Evolutionary conservation across 2,888 invertebrate genomes (phyloP).

Genomic region (Napeogenes sylphis): DNA sequence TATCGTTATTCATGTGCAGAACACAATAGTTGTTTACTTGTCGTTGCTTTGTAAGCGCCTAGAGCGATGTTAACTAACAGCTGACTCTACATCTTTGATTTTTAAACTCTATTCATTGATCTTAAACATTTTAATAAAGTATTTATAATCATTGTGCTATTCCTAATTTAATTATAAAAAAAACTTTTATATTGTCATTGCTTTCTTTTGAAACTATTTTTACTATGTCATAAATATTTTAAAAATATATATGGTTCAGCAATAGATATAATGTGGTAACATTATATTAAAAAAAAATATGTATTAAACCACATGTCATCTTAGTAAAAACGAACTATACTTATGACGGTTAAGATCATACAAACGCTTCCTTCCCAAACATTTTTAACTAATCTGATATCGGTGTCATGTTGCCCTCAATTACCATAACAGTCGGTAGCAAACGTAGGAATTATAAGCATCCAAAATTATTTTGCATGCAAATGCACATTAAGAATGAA

Average conservation of each 20-base stretch:
- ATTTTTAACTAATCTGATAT: slow-evolving; percentile 66
- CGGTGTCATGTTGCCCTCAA: slow-evolving; percentile 70
- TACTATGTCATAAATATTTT: no score
- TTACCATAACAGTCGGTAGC: slow-evolving; percentile 69
- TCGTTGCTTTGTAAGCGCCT: slow-evolving; percentile 58
- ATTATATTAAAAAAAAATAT: no score
- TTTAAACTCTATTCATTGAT: not conserved
- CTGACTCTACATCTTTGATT: slow-evolving; percentile 41
- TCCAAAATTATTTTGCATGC: slow-evolving; percentile 59
- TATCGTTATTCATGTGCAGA: slow-evolving; percentile 65
- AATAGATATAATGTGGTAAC: no score
- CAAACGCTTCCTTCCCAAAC: slow-evolving; percentile 48
- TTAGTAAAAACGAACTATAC: no score
- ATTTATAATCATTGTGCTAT: not conserved
- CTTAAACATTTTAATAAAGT: not conserved
- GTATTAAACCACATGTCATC: no score
- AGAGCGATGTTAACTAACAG: slow-evolving; percentile 61
- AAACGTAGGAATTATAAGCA: slow-evolving; percentile 56
- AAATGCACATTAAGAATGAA: slow-evolving; percentile 69
- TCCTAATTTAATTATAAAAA: no score
- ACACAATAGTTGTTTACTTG: slow-evolving; percentile 72
- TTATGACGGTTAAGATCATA: no score
- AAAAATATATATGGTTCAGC: no score
- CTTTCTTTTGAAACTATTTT: no score
- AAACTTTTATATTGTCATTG: no score